These are phyloP conservation scores for Okamejei kenojei DNA, from an alignment of 2,797 vertebrate species.

Conservation along the genomic window DNA sequence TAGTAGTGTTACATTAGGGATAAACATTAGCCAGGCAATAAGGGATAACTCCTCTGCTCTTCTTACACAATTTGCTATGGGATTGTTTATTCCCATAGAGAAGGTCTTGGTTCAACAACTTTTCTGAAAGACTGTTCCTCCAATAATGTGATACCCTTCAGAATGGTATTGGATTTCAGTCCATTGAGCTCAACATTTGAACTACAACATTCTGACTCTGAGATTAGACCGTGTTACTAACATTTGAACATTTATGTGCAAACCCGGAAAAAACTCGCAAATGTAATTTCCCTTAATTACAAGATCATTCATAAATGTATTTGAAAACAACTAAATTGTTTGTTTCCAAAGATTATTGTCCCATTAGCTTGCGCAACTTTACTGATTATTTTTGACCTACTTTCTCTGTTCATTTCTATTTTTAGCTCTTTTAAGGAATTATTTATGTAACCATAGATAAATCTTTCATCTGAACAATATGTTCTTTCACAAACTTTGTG, in stretches of 20 bases:
- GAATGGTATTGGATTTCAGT: no score
- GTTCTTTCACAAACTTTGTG: not conserved
- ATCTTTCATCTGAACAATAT: slow-evolving; percentile 5
- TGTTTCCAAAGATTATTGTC: not conserved
- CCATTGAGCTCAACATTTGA: no score
- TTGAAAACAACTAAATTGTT: not conserved
- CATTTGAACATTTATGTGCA: not conserved
- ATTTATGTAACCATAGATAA: not conserved
- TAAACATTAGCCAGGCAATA: no score
- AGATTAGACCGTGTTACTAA: no score
- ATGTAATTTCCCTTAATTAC: not conserved
- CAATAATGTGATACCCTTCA: no score
- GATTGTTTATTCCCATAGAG: no score
- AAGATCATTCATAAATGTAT: not conserved
- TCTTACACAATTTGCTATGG: no score
- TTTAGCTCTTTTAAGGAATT: not conserved
- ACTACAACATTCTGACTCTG: no score
- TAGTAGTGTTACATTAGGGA: no score
- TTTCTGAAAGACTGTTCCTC: no score
- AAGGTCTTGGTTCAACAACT: no score
- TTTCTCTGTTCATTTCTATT: not conserved
- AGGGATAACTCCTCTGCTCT: no score
- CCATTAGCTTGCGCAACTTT: not conserved
- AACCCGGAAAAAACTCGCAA: not conserved
- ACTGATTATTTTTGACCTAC: not conserved